Base-by-base conservation (phyloP, 1,140 invertebrate genomes). In the Atopsyche davidsoni region DNA sequence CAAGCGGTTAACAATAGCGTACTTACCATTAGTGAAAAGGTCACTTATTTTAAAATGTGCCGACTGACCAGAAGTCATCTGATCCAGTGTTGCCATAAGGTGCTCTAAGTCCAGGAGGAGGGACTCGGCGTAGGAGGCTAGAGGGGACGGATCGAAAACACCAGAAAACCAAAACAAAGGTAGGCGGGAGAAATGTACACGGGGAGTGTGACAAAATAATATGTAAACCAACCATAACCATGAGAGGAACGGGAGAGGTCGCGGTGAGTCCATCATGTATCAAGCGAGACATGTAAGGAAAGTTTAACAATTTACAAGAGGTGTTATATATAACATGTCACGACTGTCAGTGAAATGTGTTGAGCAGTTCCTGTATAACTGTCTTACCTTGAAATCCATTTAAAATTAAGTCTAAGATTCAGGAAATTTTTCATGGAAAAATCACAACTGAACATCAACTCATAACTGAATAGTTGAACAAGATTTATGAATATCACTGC, bases 21-120 rank as follows among this genome's bases (percentile, higher is more conserved):
- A 72, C 72, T 74, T 69, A 74, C 72, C 72, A 65, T 69, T 65
- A 59, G 69, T 70, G 11, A 74, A 61, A 61, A 74, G 62, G 54
- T 74, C 72, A 53, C 70, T 72, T 63, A 74, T 72, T 66, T 74
- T 74, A 60, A 74, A 63, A 53, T 53, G 55, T 57, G 64, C 64
- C 55, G 70, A 71, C 58, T 74, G 68, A 64, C 68, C 70, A 57
- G 72, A 68, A 63, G 72, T 70, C 69, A 74, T 74, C 67, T 73
- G 72, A 60, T 74, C 72, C 65, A 74, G 60, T 49, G 70, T 74
- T 56, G 72, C 68, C 72, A 74, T 74, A 41, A 74, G 69, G 63
- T 78, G 74, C 73, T 79, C 77, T 72, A 79, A 71, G 63, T 79
- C 77, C 71, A 79, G 75, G 67, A 78, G 76, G 55, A 78, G 72